Evolutionary conservation across 1,140 invertebrate species (phyloP).

Genomic region (Aphis gossypii): DNA sequence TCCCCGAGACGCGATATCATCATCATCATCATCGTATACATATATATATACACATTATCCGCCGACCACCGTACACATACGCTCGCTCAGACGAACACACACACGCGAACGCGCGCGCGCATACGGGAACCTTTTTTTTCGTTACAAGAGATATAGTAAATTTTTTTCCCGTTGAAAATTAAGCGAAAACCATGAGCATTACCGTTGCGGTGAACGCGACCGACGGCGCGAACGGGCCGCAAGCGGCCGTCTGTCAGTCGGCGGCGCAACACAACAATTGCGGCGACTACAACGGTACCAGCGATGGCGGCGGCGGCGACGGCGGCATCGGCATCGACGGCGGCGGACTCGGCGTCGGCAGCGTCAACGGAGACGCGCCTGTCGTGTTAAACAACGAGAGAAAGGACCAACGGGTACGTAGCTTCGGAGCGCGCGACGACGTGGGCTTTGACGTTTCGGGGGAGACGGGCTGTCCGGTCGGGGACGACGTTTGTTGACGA

Average conservation of each 20-base stretch:
- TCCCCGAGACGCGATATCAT: not conserved
- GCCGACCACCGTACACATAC: too few species aligned
- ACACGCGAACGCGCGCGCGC: not conserved
- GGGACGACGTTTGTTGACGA: not conserved
- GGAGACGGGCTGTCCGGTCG: not conserved
- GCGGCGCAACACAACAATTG: conserved; percentile 24
- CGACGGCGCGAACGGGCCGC: not conserved
- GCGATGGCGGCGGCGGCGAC: not conserved
- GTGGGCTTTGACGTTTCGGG: not conserved
- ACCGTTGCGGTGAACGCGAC: conserved; percentile 30
- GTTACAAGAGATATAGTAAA: not conserved
- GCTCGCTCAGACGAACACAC: not conserved
- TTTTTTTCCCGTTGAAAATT: not conserved
- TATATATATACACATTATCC: not conserved
- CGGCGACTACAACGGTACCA: conserved; percentile 7
- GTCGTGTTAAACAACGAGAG: conserved; percentile 10
- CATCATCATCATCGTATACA: conserved; percentile 10
- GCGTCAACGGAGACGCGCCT: conserved; percentile 14
- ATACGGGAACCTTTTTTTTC: not conserved
- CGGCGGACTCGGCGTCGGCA: not conserved
- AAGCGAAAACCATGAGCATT: conserved; percentile 33
- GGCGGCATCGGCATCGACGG: not conserved
- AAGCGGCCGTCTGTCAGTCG: not conserved
- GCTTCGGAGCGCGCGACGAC: not conserved
- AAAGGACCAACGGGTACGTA: not conserved